These are phyloP conservation scores for Pristis pectinata DNA, from an alignment of 2,797 vertebrate genomes.

Conservation along the genomic window DNA sequence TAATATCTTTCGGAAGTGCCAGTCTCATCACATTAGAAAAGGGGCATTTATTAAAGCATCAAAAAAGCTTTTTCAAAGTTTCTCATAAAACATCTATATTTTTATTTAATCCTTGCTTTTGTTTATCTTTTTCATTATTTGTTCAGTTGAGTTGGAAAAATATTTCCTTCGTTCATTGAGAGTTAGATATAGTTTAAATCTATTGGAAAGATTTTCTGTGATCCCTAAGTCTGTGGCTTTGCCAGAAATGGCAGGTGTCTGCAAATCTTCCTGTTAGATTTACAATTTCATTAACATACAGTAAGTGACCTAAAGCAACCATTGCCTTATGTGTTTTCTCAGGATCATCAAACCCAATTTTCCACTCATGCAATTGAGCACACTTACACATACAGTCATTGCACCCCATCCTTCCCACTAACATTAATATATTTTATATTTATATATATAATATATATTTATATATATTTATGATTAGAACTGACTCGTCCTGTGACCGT, in stretches of 20 bases:
- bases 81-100: neutral
- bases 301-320: neutral
- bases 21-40: neutral
- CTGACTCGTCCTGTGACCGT: constrained; percentile 36
- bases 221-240: neutral
- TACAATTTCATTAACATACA: neutral
- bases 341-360: neutral
- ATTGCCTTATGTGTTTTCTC: neutral
- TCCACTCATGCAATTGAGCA: neutral
- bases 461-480: constrained; percentile 39
- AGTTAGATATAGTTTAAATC: neutral
- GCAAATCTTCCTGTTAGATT: neutral
- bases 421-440: constrained; percentile 18
- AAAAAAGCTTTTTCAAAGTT: neutral
- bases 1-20: neutral
- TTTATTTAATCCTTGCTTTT: neutral
- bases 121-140: neutral
- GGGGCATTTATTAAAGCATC: neutral
- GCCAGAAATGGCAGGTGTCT: neutral
- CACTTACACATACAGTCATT: neutral
- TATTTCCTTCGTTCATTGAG: neutral
- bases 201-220: neutral
- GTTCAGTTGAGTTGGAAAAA: neutral
- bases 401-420: constrained; percentile 29
- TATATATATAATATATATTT: constrained; percentile 22